Evolutionary conservation across 2,888 invertebrate genomes (phyloP), one percentile per base, ranked within the genome.

Genomic region (Phalera bucephala): DNA sequence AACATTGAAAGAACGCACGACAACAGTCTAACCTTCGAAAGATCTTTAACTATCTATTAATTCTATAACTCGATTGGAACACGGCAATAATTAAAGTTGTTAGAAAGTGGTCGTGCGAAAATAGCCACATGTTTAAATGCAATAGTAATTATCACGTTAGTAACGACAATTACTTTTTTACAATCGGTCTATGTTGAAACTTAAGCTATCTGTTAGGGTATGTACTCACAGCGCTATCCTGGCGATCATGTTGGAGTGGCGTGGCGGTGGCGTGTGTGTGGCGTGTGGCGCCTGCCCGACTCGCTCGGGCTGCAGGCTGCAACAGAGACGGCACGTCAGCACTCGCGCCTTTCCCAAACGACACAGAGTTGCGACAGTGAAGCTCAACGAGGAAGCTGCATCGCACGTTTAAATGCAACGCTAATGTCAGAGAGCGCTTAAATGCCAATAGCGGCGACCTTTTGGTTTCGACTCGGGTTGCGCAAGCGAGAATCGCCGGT

Each of bases 391-490:
- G 87, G 87, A 87, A 86, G 87, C 86, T 82, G 83, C 84, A 84
- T 81, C 83, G 74, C 80, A 82, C 77, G 78, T 81, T 80, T 80
- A 81, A 82, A 85, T 86, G 87, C 87, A 87, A 83, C 83, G 76
- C 75, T 87, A 89, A 89, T 88, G 88, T 85, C 88, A 89, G 80
- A 86, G 86, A 85, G 83, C 84, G 83, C 72, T 82, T 83, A 88
- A 88, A 89, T 89, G 88, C 85, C 88, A 88, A 85, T 85, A 85
- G 75, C 72, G 82, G 70, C 81, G 88, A 89, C 88, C 88, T 89
- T 89, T 87, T 71, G 67, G 80, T 80, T 79, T 74, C 72, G 69
- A 80, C 76, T 75, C 64, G 64, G 62, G 77, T 89, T 89, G 86
- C 83, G 88, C 83, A 89, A 88, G 79, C 71, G 80, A 79, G 71